Evolutionary conservation across 2,797 vertebrate genomes (phyloP).

Genomic region (Gallinago nigripennis): DNA sequence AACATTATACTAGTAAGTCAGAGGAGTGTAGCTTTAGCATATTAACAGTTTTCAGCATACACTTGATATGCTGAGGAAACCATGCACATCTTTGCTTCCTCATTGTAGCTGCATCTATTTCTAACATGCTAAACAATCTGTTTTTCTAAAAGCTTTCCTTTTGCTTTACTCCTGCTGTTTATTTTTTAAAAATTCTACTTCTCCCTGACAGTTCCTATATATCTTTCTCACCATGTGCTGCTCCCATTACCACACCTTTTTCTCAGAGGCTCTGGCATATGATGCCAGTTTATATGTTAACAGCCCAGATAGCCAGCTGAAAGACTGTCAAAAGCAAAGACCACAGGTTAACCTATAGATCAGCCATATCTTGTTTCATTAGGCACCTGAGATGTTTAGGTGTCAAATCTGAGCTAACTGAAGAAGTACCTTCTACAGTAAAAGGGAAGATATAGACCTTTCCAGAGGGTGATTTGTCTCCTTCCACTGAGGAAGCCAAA

Average conservation of each 20-base stretch:
- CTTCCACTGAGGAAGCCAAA: not conserved
- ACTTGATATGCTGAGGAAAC: not conserved
- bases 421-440: not conserved
- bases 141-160: not conserved
- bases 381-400: not conserved
- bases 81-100: not conserved
- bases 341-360: not conserved
- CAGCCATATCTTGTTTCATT: not conserved
- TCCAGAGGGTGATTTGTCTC: not conserved
- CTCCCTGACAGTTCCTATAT: not conserved
- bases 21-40: not conserved
- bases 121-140: not conserved
- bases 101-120: not conserved
- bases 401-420: constrained; percentile 6
- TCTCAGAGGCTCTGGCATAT: not conserved
- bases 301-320: not conserved
- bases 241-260: not conserved
- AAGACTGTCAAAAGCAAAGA: not conserved
- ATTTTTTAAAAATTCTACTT: not conserved
- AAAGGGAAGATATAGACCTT: not conserved
- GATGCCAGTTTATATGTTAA: not conserved
- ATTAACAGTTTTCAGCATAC: not conserved
- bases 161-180: not conserved
- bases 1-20: not conserved
- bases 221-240: not conserved